phyloP scores from a whole-genome alignment of 2,113 vertebrate species.

The Mirounga angustirostris region DNA sequence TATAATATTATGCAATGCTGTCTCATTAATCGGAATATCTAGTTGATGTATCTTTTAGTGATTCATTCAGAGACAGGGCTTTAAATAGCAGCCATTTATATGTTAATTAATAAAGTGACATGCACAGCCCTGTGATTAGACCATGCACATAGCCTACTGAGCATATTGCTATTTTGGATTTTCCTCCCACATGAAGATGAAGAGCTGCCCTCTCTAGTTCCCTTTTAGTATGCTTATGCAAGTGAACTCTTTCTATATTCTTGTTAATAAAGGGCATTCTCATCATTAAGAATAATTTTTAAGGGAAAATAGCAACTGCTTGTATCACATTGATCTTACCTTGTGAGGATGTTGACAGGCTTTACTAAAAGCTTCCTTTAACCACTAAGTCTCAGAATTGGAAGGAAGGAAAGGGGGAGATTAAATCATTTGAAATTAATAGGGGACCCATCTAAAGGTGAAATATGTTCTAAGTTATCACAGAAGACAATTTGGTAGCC shows the following conservation, averaged over 20 bases:
- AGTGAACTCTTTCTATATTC: conserved; percentile 44
- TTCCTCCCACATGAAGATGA: conserved; percentile 46
- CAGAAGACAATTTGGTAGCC: not conserved
- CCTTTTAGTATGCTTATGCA: conserved; percentile 62
- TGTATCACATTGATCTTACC: conserved; percentile 35
- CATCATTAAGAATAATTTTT: conserved; percentile 48
- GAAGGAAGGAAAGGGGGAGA: not conserved
- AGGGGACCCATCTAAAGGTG: not conserved
- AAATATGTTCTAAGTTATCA: not conserved
- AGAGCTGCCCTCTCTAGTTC: not conserved
- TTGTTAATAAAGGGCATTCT: conserved; percentile 63
- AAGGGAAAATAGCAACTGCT: conserved; percentile 20
- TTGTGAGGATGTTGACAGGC: not conserved
- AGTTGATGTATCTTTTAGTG: conserved; percentile 40
- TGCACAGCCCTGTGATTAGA: conserved; percentile 62
- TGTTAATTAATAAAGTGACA: conserved; percentile 71
- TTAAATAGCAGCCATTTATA: conserved; percentile 64
- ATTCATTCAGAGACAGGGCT: conserved; percentile 61
- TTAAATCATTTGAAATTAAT: not conserved
- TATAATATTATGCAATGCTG: conserved; percentile 33
- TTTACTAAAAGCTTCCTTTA: conserved; percentile 19
- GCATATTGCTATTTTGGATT: conserved; percentile 2
- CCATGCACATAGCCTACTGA: conserved; percentile 25
- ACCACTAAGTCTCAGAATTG: not conserved
- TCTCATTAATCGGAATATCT: conserved; percentile 67